These are phyloP conservation scores for Agrilus cyanescens DNA, from an alignment of 2,888 invertebrate genomes.

Conservation along the genomic window DNA sequence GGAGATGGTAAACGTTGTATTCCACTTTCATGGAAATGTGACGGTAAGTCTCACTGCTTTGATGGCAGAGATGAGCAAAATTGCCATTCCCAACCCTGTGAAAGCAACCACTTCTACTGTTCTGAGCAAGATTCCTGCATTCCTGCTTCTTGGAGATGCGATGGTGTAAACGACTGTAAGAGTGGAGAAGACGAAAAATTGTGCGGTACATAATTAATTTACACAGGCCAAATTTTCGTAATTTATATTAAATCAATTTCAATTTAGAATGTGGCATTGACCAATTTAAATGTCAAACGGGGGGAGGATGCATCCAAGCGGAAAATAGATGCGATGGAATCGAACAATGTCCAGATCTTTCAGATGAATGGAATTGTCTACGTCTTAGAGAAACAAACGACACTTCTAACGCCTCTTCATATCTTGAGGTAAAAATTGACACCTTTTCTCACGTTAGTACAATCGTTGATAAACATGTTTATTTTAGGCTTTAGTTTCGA, in stretches of 20 bases:
- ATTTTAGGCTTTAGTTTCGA: constrained; percentile 12
- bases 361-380: constrained; percentile 50
- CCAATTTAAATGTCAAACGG: constrained; percentile 44
- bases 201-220: constrained; percentile 32
- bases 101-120: constrained; percentile 44
- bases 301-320: constrained; percentile 46
- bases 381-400: constrained; percentile 14
- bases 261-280: constrained; percentile 39
- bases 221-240: background rate
- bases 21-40: constrained; percentile 45
- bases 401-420: constrained; percentile 7
- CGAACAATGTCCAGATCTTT: constrained; percentile 47
- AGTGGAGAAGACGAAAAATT: constrained; percentile 46
- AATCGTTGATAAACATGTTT: background rate
- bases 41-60: constrained; percentile 45
- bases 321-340: constrained; percentile 45
- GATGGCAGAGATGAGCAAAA: constrained; percentile 44
- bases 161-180: constrained; percentile 44
- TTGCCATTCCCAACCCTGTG: constrained; percentile 38
- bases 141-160: constrained; percentile 45
- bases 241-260: background rate
- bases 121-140: constrained; percentile 47
- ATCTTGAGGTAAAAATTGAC: constrained; percentile 16
- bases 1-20: constrained; percentile 38
- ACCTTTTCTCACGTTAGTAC: background rate